These are phyloP conservation scores for Camelus bactrianus DNA, from an alignment of 2,113 vertebrate genomes.

Conservation along the genomic window DNA sequence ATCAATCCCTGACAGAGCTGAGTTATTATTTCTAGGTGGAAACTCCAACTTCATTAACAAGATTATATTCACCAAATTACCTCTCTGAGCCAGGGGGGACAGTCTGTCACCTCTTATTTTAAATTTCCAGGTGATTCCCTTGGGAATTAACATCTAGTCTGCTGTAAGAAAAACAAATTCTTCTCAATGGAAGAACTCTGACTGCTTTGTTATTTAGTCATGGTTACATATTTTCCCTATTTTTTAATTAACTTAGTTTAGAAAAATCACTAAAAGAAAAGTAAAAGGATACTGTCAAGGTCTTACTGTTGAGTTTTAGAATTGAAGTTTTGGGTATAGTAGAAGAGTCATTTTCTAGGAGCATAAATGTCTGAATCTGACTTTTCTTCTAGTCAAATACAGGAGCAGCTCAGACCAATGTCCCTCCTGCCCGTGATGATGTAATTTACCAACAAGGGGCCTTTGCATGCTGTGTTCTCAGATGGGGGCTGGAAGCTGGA, in stretches of 20 bases:
- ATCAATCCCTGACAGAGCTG: constrained; percentile 46
- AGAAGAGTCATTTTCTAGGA: constrained; percentile 17
- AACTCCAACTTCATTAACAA: constrained; percentile 51
- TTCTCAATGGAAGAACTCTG: not conserved
- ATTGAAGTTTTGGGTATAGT: not conserved
- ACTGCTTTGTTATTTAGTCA: constrained; percentile 23
- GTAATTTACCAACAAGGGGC: not conserved
- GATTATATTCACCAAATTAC: constrained; percentile 59
- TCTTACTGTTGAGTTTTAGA: constrained; percentile 15
- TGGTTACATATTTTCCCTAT: constrained; percentile 1
- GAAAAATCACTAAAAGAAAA: constrained; percentile 30
- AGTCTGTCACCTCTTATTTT: constrained; percentile 11
- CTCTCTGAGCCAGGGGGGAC: not conserved
- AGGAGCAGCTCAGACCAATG: not conserved
- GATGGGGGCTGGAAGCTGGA: not conserved
- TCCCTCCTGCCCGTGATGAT: not conserved
- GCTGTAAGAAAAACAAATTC: constrained; percentile 21
- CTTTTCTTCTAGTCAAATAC: not conserved
- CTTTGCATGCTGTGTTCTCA: not conserved
- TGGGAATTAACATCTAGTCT: constrained; percentile 26
- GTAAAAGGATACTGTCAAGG: not conserved
- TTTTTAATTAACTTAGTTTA: not conserved
- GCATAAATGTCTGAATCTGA: not conserved
- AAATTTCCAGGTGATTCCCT: constrained; percentile 29
- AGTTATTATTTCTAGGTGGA: constrained; percentile 62